Evolutionary conservation across 2,888 invertebrate species (phyloP).

Genomic region (Leptura quadrifasciata): DNA sequence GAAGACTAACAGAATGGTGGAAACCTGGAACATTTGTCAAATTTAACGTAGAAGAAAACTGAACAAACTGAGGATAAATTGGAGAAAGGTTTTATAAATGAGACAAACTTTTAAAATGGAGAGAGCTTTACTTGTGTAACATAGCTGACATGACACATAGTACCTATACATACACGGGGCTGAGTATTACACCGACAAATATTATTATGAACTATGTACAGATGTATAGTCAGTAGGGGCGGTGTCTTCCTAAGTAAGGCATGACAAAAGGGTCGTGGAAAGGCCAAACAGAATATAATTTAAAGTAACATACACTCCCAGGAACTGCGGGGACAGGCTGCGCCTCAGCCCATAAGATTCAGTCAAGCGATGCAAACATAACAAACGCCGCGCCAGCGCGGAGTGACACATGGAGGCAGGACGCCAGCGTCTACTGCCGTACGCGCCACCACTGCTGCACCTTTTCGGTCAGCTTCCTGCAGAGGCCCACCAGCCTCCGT

Average conservation of each 20-base stretch:
- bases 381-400: slow-evolving; percentile 73
- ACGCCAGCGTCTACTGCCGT: slow-evolving; percentile 78
- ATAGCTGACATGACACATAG: slow-evolving; percentile 74
- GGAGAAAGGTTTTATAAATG: slow-evolving; percentile 37
- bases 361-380: slow-evolving; percentile 72
- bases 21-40: no score
- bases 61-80: no score
- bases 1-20: no score
- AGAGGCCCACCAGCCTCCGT: slow-evolving; percentile 94
- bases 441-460: slow-evolving; percentile 90
- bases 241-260: slow-evolving; percentile 72
- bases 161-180: slow-evolving; percentile 73
- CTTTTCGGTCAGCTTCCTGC: slow-evolving; percentile 92
- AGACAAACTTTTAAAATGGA: slow-evolving; percentile 70
- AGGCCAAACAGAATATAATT: slow-evolving; percentile 64
- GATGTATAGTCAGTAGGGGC: slow-evolving; percentile 59
- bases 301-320: slow-evolving; percentile 62
- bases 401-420: slow-evolving; percentile 62
- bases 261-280: slow-evolving; percentile 69
- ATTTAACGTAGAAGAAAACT: no score
- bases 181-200: slow-evolving; percentile 73
- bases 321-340: slow-evolving; percentile 67
- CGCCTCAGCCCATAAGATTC: slow-evolving; percentile 68
- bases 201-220: slow-evolving; percentile 65
- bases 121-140: slow-evolving; percentile 75